These are phyloP conservation scores for Psephotus haematonotus DNA, from an alignment of 2,113 vertebrate genomes.

Conservation along the genomic window DNA sequence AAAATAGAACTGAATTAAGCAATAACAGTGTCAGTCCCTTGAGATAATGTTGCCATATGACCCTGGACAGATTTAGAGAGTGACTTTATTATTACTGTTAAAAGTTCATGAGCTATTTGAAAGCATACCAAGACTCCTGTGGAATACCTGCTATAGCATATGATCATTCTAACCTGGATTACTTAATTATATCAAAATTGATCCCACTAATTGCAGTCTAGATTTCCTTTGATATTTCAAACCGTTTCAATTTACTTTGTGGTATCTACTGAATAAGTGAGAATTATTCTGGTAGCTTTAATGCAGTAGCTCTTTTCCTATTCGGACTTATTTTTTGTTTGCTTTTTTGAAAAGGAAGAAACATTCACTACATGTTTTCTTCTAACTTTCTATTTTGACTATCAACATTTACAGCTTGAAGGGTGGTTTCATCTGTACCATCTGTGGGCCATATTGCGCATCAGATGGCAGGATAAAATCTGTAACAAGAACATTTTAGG, in stretches of 20 bases:
- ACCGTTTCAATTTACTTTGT: not conserved
- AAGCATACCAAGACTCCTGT: not conserved
- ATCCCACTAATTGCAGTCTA: not conserved
- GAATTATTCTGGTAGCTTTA: not conserved
- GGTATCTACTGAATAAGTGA: not conserved
- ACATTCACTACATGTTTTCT: conserved; percentile 7
- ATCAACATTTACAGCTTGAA: conserved; percentile 25
- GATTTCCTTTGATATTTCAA: not conserved
- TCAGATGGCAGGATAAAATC: conserved; percentile 54
- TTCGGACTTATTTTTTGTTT: not conserved
- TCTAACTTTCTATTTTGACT: conserved; percentile 36
- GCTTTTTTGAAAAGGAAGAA: conserved; percentile 12
- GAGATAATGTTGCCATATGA: not conserved
- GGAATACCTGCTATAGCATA: not conserved
- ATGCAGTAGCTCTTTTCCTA: not conserved
- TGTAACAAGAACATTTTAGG: not conserved
- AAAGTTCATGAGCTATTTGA: not conserved
- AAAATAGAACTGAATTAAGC: not conserved
- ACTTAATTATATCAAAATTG: not conserved
- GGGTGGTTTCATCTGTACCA: conserved; percentile 5
- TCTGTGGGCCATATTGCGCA: conserved; percentile 53
- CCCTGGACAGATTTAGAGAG: not conserved
- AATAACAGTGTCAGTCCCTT: not conserved
- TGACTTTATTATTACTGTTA: not conserved
- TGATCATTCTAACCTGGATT: not conserved